phyloP scores from a whole-genome alignment of 30 jellyfish, hydroid and myxozoan species.

The Pelagia noctiluca region DNA sequence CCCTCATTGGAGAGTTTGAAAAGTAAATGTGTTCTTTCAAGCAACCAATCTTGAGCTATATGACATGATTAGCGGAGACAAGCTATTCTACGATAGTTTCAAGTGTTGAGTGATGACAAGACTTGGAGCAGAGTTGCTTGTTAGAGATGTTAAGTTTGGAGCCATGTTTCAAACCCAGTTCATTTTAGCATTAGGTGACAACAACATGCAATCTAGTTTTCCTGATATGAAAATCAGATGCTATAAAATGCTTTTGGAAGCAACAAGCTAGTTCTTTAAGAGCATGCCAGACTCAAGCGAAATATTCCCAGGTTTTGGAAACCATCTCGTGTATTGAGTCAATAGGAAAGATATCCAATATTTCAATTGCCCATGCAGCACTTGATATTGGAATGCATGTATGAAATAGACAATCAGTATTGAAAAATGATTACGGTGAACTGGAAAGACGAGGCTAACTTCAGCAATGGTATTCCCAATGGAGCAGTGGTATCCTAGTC shows the following conservation, averaged over 20 bases:
- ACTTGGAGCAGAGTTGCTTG: slow-evolving; percentile 30
- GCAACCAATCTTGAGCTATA: slow-evolving; percentile 60
- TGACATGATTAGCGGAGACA: slow-evolving; percentile 43
- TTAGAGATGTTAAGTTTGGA: slow-evolving; percentile 44
- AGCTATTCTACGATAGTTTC: slow-evolving; percentile 42
- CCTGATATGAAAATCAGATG: slow-evolving; percentile 46
- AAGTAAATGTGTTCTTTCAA: slow-evolving; percentile 63
- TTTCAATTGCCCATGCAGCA: no score
- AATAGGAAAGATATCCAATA: slow-evolving; percentile 42
- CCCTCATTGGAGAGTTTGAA: slow-evolving; percentile 71
- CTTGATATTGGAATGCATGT: slow-evolving; percentile 40
- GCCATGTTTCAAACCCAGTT: slow-evolving; percentile 46
- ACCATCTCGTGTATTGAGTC: slow-evolving; percentile 56
- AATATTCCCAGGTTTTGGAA: slow-evolving; percentile 16
- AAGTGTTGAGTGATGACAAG: slow-evolving; percentile 18
- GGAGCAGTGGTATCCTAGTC: slow-evolving; percentile 53
- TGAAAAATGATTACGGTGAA: slow-evolving; percentile 36
- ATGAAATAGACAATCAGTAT: slow-evolving; percentile 57
- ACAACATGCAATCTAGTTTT: slow-evolving; percentile 11
- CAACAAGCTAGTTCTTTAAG: slow-evolving; percentile 48
- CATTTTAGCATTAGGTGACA: slow-evolving; percentile 26
- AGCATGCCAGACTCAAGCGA: no score
- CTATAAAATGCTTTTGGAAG: slow-evolving; percentile 48
- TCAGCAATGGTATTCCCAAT: slow-evolving; percentile 54
- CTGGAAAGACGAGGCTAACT: slow-evolving; percentile 48